Evolutionary conservation across 2,113 vertebrate species (phyloP), one percentile per base, ranked within the genome.

Genomic region (Sigmodon hispidus): DNA sequence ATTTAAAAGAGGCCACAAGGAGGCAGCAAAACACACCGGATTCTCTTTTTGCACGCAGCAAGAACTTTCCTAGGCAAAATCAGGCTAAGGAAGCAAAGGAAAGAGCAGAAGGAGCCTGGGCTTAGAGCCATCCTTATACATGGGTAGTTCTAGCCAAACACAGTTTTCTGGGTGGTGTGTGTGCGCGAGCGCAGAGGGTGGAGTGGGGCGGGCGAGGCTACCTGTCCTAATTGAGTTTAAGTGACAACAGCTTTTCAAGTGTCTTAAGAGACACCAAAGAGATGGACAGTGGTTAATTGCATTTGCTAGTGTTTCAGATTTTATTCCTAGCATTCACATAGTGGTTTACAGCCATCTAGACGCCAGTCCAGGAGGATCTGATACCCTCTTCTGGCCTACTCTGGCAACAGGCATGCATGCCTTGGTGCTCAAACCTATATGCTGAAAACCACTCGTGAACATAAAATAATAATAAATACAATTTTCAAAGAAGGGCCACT

Each of bases 21-120:
- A 93, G 97, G 83, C 97, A 98, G 97, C 97, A 98, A 94, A 97
- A 96, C 59, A 97, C 96, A 89, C 70, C 1, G 48, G 55, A 97
- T 98, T 93, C 80, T 81, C 55, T 26, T 16, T 5, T 3, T 11
- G 36, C 2, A 24, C 8, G 22, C 26, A 55, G n/a, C 34, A 11
- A 40, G 36, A 21, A 1, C 2, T 26, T 59, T 91, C 50, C 11
- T 73, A 5, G 8, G 6, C 16, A 19, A 29, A n/a, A 57, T 89
- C 59, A 36, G 21, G 16, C 3, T 31, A 29, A 63, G 22, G 12
- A 89, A 52, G 13, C 29, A 72, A 70, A 86, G 0, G 34, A 55
- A 88, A 91, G 87, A 89, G 43, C 70, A 21, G 75, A 94, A 73
- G 22, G 2, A n/a, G 21, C n/a, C 63, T 73, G 93, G 80, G 75